These are phyloP conservation scores for Seira ritae DNA, from an alignment of 2,888 invertebrate genomes.

Conservation along the genomic window DNA sequence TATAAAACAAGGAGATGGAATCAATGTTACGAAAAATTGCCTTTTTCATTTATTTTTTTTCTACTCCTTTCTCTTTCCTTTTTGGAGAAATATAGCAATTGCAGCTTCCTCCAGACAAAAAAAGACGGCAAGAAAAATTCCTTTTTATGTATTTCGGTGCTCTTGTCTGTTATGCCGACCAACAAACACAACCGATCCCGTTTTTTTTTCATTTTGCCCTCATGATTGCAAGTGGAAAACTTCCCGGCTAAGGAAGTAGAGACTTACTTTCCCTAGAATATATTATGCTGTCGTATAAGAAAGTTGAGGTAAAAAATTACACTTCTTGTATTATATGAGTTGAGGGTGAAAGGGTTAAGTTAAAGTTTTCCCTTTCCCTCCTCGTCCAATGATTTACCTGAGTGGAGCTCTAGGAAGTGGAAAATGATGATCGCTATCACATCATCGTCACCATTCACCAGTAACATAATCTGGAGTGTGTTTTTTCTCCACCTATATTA, in stretches of 20 bases:
- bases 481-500: background rate
- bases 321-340: background rate
- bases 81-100: no score
- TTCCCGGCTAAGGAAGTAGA: no score
- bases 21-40: slow-evolving; percentile 47
- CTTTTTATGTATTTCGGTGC: no score
- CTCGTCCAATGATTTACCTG: slow-evolving; percentile 2
- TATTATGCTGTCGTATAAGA: background rate
- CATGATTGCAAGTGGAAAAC: no score
- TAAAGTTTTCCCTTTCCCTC: background rate
- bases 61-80: background rate
- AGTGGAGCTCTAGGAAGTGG: background rate
- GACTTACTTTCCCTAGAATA: background rate
- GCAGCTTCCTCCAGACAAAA: no score
- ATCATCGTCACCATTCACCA: background rate
- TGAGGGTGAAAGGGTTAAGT: slow-evolving; percentile 3
- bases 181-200: no score
- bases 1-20: slow-evolving; percentile 22
- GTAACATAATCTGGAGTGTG: background rate
- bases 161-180: no score
- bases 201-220: no score
- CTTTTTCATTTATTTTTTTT: background rate
- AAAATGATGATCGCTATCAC: background rate
- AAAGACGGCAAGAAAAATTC: no score
- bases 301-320: background rate